A percentile compares a stretch with the other conserved stretches of the same genome.
These are phyloP conservation scores for Apaloderma vittatum DNA, from an alignment of 2,113 vertebrate species.

Conservation along the genomic window DNA sequence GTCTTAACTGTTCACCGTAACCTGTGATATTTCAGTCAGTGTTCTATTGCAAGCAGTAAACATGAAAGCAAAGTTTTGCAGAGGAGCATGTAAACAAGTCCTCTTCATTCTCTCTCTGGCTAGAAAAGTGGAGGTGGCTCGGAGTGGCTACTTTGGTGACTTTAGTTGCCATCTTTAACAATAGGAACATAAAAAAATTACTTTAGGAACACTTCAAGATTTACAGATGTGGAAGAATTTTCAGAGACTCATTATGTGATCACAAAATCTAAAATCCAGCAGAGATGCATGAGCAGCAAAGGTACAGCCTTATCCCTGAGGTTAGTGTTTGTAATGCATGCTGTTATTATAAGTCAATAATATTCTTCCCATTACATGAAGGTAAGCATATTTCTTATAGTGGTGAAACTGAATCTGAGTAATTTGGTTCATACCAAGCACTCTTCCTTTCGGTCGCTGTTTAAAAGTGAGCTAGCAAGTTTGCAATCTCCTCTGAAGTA, in stretches of 20 bases:
- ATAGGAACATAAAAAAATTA: background rate
- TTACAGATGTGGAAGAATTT: background rate
- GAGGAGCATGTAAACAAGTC: background rate
- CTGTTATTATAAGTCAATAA: constrained; percentile 24
- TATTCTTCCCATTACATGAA: background rate
- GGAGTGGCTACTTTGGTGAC: background rate
- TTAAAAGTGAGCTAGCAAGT: background rate
- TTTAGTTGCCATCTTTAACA: background rate
- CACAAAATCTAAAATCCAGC: background rate
- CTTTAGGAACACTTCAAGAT: background rate
- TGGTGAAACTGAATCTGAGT: background rate
- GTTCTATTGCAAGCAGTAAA: background rate
- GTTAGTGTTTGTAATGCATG: constrained; percentile 8
- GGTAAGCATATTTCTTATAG: constrained; percentile 3
- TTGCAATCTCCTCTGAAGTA: constrained; percentile 8
- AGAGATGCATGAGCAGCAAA: background rate
- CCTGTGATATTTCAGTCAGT: background rate
- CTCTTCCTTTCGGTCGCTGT: background rate
- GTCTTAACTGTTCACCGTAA: background rate
- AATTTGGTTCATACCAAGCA: background rate
- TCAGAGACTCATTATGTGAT: constrained; percentile 10
- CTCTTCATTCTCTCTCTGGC: background rate
- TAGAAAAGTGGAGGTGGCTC: background rate
- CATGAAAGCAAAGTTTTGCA: background rate
- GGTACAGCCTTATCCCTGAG: background rate